Evolutionary conservation across 2,888 invertebrate species (phyloP).

Genomic region (Cotesia congregata): DNA sequence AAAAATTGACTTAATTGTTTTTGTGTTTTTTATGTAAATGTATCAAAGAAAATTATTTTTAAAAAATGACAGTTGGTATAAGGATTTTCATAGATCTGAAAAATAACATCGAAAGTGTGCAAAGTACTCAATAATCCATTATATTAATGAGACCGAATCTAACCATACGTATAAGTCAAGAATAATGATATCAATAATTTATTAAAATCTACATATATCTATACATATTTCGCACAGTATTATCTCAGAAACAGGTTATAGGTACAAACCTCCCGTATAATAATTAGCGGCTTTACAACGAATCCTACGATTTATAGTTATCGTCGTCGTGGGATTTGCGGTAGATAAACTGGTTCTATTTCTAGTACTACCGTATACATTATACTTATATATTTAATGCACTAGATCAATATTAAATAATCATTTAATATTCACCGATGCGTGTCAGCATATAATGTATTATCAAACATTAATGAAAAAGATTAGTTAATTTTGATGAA

Average conservation of each 20-base stretch:
- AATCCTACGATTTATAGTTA: constrained; percentile 51
- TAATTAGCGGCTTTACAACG: constrained; percentile 52
- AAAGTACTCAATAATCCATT: neutral
- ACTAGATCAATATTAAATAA: constrained; percentile 28
- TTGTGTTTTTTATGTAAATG: too few species aligned
- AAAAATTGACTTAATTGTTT: too few species aligned
- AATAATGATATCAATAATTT: neutral
- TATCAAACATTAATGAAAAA: neutral
- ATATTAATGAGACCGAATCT: neutral
- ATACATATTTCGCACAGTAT: neutral
- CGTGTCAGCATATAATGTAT: constrained; percentile 19
- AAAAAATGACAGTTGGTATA: too few species aligned
- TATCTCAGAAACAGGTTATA: constrained; percentile 46
- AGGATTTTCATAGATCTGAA: too few species aligned
- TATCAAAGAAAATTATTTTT: too few species aligned
- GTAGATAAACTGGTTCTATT: constrained; percentile 51
- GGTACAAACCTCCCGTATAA: constrained; percentile 47
- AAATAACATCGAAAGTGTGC: too few species aligned
- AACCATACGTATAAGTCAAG: neutral
- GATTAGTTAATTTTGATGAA: too few species aligned
- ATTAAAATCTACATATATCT: neutral
- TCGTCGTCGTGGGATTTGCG: constrained; percentile 42
- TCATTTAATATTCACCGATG: constrained; percentile 33
- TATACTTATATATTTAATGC: constrained; percentile 15
- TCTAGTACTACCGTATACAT: constrained; percentile 27